Conservation (phyloP, 2,888 invertebrate species). For the Magallana nippona region DNA sequence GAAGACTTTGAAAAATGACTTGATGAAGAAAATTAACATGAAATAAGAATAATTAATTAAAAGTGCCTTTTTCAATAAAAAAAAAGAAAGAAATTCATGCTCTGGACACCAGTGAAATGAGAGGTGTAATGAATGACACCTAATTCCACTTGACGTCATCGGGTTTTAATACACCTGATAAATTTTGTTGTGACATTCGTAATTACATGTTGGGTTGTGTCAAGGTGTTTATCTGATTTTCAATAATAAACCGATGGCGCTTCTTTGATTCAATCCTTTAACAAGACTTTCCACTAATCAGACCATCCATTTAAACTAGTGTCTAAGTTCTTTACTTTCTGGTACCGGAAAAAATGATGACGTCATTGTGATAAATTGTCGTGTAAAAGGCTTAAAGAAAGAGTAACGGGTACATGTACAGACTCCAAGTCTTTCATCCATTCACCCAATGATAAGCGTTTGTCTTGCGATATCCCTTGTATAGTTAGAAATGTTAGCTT, state of each 20-base stretch:
- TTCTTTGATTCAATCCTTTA: not conserved
- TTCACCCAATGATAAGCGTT: not conserved
- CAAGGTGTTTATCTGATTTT: not conserved
- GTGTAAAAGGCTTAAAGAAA: too few relatives aligned
- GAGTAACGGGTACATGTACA: not conserved
- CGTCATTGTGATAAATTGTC: not conserved
- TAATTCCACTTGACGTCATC: slow-evolving; percentile 16
- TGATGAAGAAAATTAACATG: slow-evolving; percentile 6
- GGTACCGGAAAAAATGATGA: slow-evolving; percentile 2
- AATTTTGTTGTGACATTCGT: not conserved
- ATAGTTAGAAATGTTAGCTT: not conserved
- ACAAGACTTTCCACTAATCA: not conserved
- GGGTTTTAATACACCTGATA: not conserved
- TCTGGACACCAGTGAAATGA: not conserved
- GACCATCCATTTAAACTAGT: not conserved
- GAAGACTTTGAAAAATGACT: slow-evolving; percentile 2
- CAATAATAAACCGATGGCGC: not conserved
- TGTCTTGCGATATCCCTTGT: not conserved
- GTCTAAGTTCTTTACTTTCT: not conserved
- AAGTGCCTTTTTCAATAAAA: not conserved
- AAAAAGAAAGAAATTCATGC: not conserved
- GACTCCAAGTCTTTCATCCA: not conserved
- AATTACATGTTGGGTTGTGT: not conserved
- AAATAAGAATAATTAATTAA: slow-evolving; percentile 27
- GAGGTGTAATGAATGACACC: not conserved